Conservation (phyloP, 2,888 invertebrate species). For the Drosophila nr. fundita region DNA sequence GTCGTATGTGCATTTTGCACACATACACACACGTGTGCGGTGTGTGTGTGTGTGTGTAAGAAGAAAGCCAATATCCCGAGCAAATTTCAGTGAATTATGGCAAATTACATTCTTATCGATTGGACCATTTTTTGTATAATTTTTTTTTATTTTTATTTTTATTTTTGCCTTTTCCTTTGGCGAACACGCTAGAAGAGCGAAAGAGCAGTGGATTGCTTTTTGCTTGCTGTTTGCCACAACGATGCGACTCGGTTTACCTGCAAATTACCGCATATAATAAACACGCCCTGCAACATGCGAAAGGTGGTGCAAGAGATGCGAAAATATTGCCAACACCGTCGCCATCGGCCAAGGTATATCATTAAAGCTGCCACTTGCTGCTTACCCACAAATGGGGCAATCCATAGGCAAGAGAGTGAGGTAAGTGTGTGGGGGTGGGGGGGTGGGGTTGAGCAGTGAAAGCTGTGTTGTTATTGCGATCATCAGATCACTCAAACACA, state of each 20-base stretch:
- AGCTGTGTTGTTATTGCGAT: slow-evolving; percentile 16
- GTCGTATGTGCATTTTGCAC: slow-evolving; percentile 25
- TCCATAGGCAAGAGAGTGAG: background rate
- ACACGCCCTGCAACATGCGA: slow-evolving; percentile 65
- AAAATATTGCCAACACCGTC: slow-evolving; percentile 40
- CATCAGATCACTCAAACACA: slow-evolving; percentile 43
- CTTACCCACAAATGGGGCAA: slow-evolving; percentile 1
- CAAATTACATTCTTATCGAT: slow-evolving; percentile 83
- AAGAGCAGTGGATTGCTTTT: slow-evolving; percentile 23
- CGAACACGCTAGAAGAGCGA: slow-evolving; percentile 11
- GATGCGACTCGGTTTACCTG: slow-evolving; percentile 27
- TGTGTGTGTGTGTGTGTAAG: slow-evolving; percentile 24
- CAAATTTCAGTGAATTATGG: slow-evolving; percentile 81
- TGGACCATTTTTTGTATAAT: slow-evolving; percentile 58
- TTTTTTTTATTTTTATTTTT: background rate
- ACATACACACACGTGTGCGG: slow-evolving; percentile 1
- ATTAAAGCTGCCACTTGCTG: slow-evolving; percentile 51
- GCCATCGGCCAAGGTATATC: slow-evolving; percentile 27
- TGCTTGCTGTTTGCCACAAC: slow-evolving; percentile 18
- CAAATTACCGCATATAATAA: slow-evolving; percentile 53
- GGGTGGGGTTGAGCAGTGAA: too few species aligned
- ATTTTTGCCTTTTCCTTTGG: slow-evolving; percentile 10
- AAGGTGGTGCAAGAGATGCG: slow-evolving; percentile 59
- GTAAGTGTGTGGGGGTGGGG: too few species aligned
- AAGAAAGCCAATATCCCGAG: slow-evolving; percentile 71